phyloP scores from a whole-genome alignment of 2,888 invertebrate genomes.

The Athalia rosae region DNA sequence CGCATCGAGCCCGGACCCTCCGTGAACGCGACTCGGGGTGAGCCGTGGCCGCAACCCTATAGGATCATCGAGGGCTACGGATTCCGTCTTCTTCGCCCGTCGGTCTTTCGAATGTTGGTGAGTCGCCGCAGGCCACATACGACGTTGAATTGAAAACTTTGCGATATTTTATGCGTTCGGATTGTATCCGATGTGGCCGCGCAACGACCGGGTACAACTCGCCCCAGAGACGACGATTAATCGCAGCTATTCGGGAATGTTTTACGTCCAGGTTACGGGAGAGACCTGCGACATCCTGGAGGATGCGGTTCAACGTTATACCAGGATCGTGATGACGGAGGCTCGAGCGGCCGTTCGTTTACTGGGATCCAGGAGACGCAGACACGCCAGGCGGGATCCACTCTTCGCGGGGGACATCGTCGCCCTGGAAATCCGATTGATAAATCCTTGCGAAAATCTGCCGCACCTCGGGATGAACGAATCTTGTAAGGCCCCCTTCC shows the following conservation, averaged over 20 bases:
- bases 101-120: constrained; percentile 75
- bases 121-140: constrained; percentile 55
- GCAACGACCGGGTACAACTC: no score
- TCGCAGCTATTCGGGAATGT: no score
- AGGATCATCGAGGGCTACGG: constrained; percentile 65
- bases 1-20: constrained; percentile 74
- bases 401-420: constrained; percentile 72
- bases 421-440: constrained; percentile 76
- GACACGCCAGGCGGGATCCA: constrained; percentile 56
- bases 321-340: constrained; percentile 69
- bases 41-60: constrained; percentile 83
- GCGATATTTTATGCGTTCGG: no score
- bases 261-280: constrained; percentile 68
- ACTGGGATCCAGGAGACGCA: constrained; percentile 49
- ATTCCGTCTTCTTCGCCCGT: constrained; percentile 74
- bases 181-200: no score
- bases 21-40: constrained; percentile 78
- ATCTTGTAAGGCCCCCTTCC: constrained; percentile 77
- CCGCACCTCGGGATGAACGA: constrained; percentile 86
- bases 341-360: constrained; percentile 53
- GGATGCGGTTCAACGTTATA: constrained; percentile 76
- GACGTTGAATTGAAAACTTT: neutral
- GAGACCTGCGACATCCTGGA: constrained; percentile 77
- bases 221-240: no score
- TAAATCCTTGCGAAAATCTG: constrained; percentile 78